phyloP scores from a whole-genome alignment of 2,113 vertebrate genomes.

The Entelurus aequoreus region DNA sequence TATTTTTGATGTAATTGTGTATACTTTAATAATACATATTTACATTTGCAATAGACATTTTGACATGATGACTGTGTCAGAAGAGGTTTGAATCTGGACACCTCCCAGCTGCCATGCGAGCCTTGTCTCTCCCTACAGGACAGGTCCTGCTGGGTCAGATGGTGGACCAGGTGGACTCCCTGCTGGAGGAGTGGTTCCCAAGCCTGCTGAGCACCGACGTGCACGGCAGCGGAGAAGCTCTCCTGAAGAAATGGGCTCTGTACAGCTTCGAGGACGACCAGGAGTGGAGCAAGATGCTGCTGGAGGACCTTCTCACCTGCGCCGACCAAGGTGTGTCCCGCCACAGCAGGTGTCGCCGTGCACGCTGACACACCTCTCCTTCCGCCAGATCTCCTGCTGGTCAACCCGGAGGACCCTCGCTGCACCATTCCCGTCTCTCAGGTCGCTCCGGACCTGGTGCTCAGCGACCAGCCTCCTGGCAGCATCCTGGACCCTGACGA shows the following conservation, averaged over 20 bases:
- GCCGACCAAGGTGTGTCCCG: slow-evolving; percentile 76
- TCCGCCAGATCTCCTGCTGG: slow-evolving; percentile 80
- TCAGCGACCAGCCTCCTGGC: slow-evolving; percentile 86
- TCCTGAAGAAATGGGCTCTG: slow-evolving; percentile 92
- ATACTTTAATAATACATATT: no score
- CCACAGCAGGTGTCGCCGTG: no score
- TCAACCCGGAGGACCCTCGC: slow-evolving; percentile 76
- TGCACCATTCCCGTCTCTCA: slow-evolving; percentile 84
- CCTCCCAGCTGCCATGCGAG: neutral
- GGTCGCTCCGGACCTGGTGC: slow-evolving; percentile 87
- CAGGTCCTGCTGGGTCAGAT: slow-evolving; percentile 89
- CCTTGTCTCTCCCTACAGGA: slow-evolving; percentile 63
- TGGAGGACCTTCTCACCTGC: slow-evolving; percentile 84
- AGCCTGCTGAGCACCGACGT: slow-evolving; percentile 88
- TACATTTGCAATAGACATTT: no score
- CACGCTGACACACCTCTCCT: neutral
- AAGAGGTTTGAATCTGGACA: no score
- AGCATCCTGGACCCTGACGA: slow-evolving; percentile 82
- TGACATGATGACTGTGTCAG: no score
- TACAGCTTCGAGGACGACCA: slow-evolving; percentile 88
- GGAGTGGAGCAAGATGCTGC: slow-evolving; percentile 81
- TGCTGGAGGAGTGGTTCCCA: slow-evolving; percentile 97
- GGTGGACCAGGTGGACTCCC: slow-evolving; percentile 93
- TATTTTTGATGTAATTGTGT: no score
- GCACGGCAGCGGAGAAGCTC: slow-evolving; percentile 85